phyloP scores from a whole-genome alignment of 2,797 vertebrate genomes.

The Mus minutoides region DNA sequence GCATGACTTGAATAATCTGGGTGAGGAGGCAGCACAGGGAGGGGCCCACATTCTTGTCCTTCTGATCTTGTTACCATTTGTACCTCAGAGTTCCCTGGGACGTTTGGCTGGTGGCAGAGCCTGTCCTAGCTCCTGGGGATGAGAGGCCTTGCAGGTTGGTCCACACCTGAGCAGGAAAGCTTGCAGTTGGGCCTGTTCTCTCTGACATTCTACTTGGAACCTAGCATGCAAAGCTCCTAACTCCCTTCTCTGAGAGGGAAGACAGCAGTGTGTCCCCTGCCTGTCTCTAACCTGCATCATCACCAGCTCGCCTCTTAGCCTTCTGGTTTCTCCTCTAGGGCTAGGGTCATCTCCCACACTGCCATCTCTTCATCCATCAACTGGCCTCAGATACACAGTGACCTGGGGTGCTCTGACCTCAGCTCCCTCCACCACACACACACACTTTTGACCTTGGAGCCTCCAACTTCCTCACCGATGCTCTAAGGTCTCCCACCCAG shows the following conservation, averaged over 20 bases:
- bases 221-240: neutral
- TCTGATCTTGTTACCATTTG: neutral
- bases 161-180: neutral
- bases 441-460: neutral
- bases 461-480: neutral
- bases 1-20: neutral
- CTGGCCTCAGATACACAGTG: neutral
- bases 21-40: neutral
- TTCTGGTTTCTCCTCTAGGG: neutral
- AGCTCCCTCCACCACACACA: neutral
- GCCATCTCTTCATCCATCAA: neutral
- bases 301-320: neutral
- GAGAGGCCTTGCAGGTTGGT: neutral
- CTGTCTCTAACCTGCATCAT: neutral
- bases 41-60: neutral
- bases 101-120: neutral
- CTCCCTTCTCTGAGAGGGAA: neutral
- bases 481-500: neutral
- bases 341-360: neutral
- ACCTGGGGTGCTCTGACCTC: neutral
- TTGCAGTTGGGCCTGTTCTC: conserved; percentile 61
- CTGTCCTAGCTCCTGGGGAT: neutral
- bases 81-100: conserved; percentile 12
- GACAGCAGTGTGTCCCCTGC: neutral
- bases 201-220: conserved; percentile 71